Conservation (phyloP, 2,888 invertebrate genomes). For the Leucozona laternaria region DNA sequence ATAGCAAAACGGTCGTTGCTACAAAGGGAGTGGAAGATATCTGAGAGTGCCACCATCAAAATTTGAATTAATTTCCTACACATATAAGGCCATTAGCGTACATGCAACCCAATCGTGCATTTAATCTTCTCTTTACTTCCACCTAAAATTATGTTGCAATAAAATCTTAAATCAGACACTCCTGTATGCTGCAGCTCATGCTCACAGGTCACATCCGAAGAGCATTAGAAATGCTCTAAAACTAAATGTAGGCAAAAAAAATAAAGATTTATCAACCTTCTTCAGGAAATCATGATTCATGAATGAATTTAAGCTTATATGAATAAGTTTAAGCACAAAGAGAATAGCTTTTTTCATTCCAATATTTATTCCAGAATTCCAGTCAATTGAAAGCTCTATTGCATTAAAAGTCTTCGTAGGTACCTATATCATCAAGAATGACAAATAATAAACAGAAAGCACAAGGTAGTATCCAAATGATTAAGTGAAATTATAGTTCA, state of each 20-base stretch:
- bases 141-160: too few species aligned
- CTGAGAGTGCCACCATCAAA: too few species aligned
- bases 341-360: not conserved
- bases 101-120: too few species aligned
- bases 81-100: too few species aligned
- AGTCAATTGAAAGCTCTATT: not conserved
- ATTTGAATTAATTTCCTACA: too few species aligned
- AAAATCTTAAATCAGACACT: not conserved
- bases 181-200: not conserved
- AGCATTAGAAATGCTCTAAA: not conserved
- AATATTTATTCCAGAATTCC: not conserved
- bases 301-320: not conserved
- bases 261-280: not conserved
- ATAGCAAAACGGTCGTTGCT: too few species aligned
- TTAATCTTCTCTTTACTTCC: too few species aligned
- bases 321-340: not conserved
- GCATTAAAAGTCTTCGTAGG: not conserved
- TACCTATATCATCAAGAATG: not conserved
- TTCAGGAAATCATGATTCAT: not conserved
- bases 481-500: too few species aligned
- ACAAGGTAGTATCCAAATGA: too few species aligned
- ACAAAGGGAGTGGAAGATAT: too few species aligned
- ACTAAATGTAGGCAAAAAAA: not conserved
- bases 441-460: not conserved
- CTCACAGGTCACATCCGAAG: not conserved